A percentile compares a stretch with the other conserved stretches of the same genome.
phyloP scores from a whole-genome alignment of 2,113 vertebrate species.

The Burhinus bistriatus region DNA sequence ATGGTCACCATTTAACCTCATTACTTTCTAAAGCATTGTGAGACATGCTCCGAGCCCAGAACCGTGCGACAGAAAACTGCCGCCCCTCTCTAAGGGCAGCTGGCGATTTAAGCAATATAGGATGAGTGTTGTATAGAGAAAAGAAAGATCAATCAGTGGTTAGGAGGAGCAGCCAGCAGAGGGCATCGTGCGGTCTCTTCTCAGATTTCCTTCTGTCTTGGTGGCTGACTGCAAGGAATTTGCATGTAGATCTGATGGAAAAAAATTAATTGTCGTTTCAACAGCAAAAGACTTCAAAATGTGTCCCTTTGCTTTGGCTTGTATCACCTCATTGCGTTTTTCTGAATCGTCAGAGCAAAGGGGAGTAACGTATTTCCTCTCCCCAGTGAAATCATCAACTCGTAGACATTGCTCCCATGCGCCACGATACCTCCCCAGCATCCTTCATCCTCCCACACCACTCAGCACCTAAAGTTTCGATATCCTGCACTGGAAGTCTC shows the following conservation, averaged over 20 bases:
- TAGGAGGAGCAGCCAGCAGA: not conserved
- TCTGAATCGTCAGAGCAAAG: not conserved
- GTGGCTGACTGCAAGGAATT: not conserved
- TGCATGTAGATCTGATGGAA: not conserved
- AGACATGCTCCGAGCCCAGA: not conserved
- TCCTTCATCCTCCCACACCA: not conserved
- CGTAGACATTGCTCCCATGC: not conserved
- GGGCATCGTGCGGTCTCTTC: accelerated
- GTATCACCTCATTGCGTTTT: not conserved
- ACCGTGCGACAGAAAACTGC: not conserved
- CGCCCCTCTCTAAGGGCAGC: not conserved
- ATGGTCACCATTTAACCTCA: not conserved
- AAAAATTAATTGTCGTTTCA: not conserved
- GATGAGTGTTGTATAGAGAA: not conserved
- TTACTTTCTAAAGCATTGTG: not conserved
- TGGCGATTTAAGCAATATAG: not conserved
- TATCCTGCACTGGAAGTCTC: not conserved
- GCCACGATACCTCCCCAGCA: not conserved
- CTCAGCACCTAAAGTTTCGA: not conserved
- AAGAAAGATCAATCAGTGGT: not conserved
- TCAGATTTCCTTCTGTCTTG: not conserved
- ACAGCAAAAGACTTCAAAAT: not conserved
- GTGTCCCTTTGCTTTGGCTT: not conserved
- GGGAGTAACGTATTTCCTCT: not conserved
- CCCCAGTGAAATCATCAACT: not conserved